phyloP scores from a whole-genome alignment of 2,888 invertebrate species.

The Drosophila sordidula region DNA sequence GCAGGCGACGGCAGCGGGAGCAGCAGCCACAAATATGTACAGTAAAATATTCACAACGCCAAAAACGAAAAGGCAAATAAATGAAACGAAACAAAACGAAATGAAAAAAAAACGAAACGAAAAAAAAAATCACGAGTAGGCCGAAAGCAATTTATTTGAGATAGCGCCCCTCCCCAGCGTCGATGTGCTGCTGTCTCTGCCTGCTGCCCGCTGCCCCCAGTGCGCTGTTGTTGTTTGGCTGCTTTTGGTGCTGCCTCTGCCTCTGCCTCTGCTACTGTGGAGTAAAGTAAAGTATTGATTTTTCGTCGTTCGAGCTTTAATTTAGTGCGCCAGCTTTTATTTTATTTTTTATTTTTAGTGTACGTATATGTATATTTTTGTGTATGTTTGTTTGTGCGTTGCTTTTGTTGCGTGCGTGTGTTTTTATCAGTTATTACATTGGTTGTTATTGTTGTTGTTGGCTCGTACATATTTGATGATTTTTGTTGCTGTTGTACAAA shows the following conservation, averaged over 20 bases:
- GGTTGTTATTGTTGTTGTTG: constrained; percentile 36
- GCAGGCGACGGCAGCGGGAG: constrained; percentile 14
- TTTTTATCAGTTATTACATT: constrained; percentile 71
- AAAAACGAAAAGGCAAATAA: constrained; percentile 55
- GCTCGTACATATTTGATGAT: constrained; percentile 43
- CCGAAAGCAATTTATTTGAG: constrained; percentile 79
- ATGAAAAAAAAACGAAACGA: constrained; percentile 28
- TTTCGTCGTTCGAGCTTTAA: constrained; percentile 70
- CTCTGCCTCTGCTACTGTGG: constrained; percentile 36
- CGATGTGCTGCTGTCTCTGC: constrained; percentile 16
- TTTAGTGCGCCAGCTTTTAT: constrained; percentile 66
- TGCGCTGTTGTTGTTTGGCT: constrained; percentile 34
- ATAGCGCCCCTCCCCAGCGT: constrained; percentile 43
- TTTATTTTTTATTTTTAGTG: constrained; percentile 21
- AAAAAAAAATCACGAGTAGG: constrained; percentile 75
- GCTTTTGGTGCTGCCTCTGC: constrained; percentile 27
- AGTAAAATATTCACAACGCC: constrained; percentile 55
- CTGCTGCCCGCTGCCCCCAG: constrained; percentile 6
- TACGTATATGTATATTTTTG: constrained; percentile 10
- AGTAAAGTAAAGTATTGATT: constrained; percentile 71
- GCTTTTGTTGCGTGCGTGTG: constrained; percentile 47
- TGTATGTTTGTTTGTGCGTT: constrained; percentile 27
- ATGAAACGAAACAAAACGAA: constrained; percentile 41
- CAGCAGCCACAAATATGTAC: constrained; percentile 57
- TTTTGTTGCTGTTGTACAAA: constrained; percentile 37